Percentiles rank a stretch among this genome's conserved stretches.
These are phyloP conservation scores for Eriosoma lanigerum DNA, from an alignment of 1,140 invertebrate species.

Conservation along the genomic window DNA sequence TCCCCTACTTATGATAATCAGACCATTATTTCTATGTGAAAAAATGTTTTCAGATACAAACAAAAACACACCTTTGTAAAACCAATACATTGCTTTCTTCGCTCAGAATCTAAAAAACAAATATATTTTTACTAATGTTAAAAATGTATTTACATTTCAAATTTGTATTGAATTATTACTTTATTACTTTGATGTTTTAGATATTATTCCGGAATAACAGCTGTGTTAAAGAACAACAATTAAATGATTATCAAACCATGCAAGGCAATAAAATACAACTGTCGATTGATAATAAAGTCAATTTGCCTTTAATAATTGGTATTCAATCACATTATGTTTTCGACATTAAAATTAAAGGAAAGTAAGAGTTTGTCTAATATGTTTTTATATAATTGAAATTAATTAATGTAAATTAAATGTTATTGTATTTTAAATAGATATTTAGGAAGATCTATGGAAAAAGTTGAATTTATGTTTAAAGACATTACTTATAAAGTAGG, in stretches of 20 bases:
- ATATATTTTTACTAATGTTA: too few species aligned
- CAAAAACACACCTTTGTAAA: too few species aligned
- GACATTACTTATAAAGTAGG: conserved; percentile 40
- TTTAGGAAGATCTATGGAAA: conserved; percentile 42
- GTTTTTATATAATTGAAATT: neutral
- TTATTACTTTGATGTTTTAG: neutral
- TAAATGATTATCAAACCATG: conserved; percentile 14
- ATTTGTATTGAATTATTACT: too few species aligned
- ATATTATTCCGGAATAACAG: conserved; percentile 45
- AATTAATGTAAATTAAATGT: neutral
- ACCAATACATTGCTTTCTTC: too few species aligned
- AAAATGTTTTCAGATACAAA: too few species aligned
- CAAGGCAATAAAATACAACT: conserved; percentile 18
- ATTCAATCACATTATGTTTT: conserved; percentile 23
- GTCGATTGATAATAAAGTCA: conserved; percentile 14
- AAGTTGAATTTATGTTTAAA: conserved; percentile 36
- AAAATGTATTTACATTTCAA: neutral
- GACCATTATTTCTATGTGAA: too few species aligned
- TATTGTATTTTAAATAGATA: conserved; percentile 1
- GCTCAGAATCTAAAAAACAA: too few species aligned
- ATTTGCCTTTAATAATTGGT: conserved; percentile 8
- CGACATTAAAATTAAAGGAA: conserved; percentile 30
- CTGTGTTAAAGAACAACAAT: neutral
- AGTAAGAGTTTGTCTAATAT: conserved; percentile 22
- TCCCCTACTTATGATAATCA: too few species aligned